Conservation (phyloP, 2,113 vertebrate species). For the Xyliphius kryptos region DNA sequence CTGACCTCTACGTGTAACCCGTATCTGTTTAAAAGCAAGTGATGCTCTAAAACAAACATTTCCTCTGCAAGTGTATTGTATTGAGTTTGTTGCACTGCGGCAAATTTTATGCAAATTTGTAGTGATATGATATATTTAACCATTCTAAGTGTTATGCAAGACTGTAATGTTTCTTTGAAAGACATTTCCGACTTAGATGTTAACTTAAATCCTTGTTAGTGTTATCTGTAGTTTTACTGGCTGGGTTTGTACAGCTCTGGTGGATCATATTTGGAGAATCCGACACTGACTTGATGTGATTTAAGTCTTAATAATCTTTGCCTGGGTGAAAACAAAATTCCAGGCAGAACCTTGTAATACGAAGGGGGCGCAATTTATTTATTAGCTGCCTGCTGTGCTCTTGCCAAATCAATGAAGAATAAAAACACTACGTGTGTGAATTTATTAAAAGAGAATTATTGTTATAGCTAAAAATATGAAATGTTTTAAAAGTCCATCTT, state of each 20-base stretch:
- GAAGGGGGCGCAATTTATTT: neutral
- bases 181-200: constrained; percentile 59
- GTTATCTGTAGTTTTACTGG: constrained; percentile 63
- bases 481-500: too few relatives aligned
- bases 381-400: constrained; percentile 61
- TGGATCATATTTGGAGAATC: constrained; percentile 58
- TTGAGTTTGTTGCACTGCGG: constrained; percentile 65
- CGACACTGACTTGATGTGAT: constrained; percentile 53
- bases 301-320: neutral
- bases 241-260: constrained; percentile 63
- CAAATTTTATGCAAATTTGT: constrained; percentile 65
- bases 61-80: constrained; percentile 73
- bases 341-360: constrained; percentile 3
- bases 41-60: constrained; percentile 58
- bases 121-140: constrained; percentile 59
- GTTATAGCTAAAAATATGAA: too few relatives aligned
- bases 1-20: constrained; percentile 66
- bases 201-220: constrained; percentile 59
- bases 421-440: too few relatives aligned
- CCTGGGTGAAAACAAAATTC: neutral
- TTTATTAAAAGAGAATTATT: too few relatives aligned
- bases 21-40: constrained; percentile 58
- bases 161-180: constrained; percentile 68
- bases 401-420: constrained; percentile 53
- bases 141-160: constrained; percentile 53